These are phyloP conservation scores for Matsumurasca onukii DNA, from an alignment of 1,140 invertebrate genomes.

Conservation along the genomic window DNA sequence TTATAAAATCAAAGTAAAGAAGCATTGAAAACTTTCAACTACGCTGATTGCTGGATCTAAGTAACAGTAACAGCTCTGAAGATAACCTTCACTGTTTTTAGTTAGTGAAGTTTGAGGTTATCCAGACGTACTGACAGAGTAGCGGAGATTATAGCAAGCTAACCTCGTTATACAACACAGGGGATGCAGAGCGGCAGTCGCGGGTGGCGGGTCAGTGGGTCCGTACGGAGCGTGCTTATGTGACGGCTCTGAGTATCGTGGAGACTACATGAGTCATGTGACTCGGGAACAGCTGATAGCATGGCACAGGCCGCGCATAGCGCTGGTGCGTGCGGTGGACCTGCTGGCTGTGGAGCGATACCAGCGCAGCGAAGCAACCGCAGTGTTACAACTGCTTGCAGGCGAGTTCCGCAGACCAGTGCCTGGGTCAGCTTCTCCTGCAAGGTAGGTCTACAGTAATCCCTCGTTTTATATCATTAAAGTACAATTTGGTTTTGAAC, in stretches of 20 bases:
- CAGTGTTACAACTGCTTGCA: conserved; percentile 70
- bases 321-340: conserved; percentile 74
- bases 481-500: no score
- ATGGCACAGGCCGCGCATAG: conserved; percentile 80
- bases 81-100: no score
- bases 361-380: conserved; percentile 81
- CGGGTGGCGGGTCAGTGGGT: conserved; percentile 82
- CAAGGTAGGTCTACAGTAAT: conserved; percentile 60
- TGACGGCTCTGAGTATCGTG: conserved; percentile 89
- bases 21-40: no score
- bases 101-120: no score
- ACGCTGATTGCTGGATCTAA: no score
- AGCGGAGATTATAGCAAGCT: no score
- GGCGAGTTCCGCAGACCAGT: conserved; percentile 63
- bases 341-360: conserved; percentile 84
- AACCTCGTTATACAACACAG: no score
- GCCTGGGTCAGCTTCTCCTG: conserved; percentile 85
- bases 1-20: neutral
- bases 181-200: conserved; percentile 46
- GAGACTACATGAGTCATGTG: conserved; percentile 72
- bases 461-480: no score
- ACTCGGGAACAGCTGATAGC: conserved; percentile 65
- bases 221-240: conserved; percentile 86
- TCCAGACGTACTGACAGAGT: no score
- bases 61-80: no score